Percentiles rank a stretch among this genome's conserved stretches.
Evolutionary conservation across 2,888 invertebrate genomes (phyloP).

Genomic region (Lagria hirta): DNA sequence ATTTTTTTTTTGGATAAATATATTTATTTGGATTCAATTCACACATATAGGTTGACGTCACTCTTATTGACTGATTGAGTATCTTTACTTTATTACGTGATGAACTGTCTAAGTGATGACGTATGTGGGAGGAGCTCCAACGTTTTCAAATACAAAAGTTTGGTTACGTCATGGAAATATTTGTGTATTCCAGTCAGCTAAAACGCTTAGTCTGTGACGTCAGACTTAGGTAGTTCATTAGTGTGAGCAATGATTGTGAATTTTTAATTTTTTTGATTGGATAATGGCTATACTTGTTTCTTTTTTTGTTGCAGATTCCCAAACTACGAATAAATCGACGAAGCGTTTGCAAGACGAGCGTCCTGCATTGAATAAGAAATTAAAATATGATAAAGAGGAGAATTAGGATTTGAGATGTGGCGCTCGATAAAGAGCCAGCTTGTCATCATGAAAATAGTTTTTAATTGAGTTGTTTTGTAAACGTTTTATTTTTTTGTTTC

Average conservation of each 20-base stretch:
- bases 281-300: conserved; percentile 1
- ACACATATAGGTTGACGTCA: no score
- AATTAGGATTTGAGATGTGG: conserved; percentile 37
- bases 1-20: no score
- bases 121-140: no score
- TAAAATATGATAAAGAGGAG: conserved; percentile 47
- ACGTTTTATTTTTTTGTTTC: neutral
- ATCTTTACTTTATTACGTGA: no score
- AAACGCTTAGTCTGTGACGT: no score
- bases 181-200: no score
- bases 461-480: conserved; percentile 1
- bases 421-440: conserved; percentile 20
- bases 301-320: conserved; percentile 44
- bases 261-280: conserved; percentile 4
- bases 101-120: no score
- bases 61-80: no score
- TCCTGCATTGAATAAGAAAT: conserved; percentile 43
- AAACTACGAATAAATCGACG: conserved; percentile 45
- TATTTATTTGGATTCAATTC: no score
- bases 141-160: no score
- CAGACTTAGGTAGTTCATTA: neutral
- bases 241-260: conserved; percentile 2
- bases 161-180: no score
- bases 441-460: no score
- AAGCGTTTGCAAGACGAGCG: conserved; percentile 44